Evolutionary conservation across 2,888 invertebrate species (phyloP).

Genomic region (Dasypolia templi): DNA sequence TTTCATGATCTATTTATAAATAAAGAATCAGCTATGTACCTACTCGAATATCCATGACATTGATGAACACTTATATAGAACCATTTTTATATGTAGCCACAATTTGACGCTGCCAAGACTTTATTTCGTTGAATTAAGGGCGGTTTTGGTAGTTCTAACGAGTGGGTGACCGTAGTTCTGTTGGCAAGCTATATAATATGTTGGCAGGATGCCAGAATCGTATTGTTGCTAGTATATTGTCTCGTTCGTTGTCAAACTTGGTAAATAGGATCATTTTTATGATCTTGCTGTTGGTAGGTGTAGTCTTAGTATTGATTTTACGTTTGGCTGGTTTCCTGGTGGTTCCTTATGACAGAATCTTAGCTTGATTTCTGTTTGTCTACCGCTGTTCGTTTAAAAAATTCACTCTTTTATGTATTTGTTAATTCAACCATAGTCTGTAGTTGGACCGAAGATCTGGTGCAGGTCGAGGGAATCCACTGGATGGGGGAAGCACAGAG

Average conservation of each 20-base stretch:
- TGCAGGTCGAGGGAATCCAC: no score
- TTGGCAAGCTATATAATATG: slow-evolving; percentile 65
- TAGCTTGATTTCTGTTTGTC: not conserved
- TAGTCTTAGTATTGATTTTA: slow-evolving; percentile 37
- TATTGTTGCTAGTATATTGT: slow-evolving; percentile 53
- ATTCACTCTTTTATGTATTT: not conserved
- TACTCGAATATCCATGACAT: slow-evolving; percentile 62
- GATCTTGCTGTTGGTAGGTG: slow-evolving; percentile 14
- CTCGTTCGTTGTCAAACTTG: slow-evolving; percentile 36
- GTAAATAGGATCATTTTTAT: slow-evolving; percentile 41
- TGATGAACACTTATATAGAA: slow-evolving; percentile 55
- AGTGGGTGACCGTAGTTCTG: slow-evolving; percentile 38
- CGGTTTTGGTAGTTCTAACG: slow-evolving; percentile 6
- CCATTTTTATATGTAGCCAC: slow-evolving; percentile 46
- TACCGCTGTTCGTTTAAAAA: no score
- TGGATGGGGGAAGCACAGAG: not conserved
- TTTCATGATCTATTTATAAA: slow-evolving; percentile 44
- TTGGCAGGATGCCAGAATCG: slow-evolving; percentile 68
- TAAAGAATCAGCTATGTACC: slow-evolving; percentile 38
- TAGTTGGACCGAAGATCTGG: no score
- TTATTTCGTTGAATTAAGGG: not conserved
- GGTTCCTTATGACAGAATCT: not conserved
- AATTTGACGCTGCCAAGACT: slow-evolving; percentile 34
- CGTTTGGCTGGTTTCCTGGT: slow-evolving; percentile 6
- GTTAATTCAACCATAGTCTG: not conserved